Percentiles rank a stretch among this genome's conserved stretches.
phyloP scores from a whole-genome alignment of 2,888 invertebrate species.

The Cantharis nigra region DNA sequence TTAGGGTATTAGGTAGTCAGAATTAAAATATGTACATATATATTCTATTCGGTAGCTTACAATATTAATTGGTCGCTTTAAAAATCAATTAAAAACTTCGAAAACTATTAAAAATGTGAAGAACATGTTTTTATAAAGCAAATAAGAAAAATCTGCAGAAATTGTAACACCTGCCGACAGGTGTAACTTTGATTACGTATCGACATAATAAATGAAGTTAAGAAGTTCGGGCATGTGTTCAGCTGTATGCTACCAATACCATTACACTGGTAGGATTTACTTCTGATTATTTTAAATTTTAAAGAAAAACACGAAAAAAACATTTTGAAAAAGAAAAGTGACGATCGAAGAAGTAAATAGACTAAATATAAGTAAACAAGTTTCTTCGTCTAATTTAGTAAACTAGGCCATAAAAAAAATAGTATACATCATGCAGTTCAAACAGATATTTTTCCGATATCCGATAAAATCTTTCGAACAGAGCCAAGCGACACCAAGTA shows the following conservation, averaged over 20 bases:
- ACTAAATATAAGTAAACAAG: neutral
- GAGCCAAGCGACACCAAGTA: neutral
- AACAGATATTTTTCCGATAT: neutral
- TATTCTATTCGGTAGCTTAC: neutral
- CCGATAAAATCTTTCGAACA: neutral
- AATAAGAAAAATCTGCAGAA: constrained; percentile 16
- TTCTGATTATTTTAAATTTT: neutral
- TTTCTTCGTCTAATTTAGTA: neutral
- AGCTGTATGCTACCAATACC: constrained; percentile 3
- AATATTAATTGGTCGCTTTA: neutral
- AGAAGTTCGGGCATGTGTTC: constrained; percentile 12
- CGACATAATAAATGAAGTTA: constrained; percentile 8
- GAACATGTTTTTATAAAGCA: constrained; percentile 1
- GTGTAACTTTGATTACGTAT: constrained; percentile 22
- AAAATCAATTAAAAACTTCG: neutral
- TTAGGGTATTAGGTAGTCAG: neutral
- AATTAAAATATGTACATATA: neutral
- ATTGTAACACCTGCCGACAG: constrained; percentile 25
- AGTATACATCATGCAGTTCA: neutral
- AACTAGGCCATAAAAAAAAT: neutral
- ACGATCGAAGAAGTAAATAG: neutral
- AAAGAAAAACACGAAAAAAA: neutral
- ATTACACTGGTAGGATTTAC: neutral
- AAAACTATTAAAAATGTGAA: neutral
- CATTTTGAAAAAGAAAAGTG: neutral